Evolutionary conservation across 1,140 invertebrate species (phyloP), one percentile per base, ranked within the genome.

Genomic region (Bombus cullumanus): DNA sequence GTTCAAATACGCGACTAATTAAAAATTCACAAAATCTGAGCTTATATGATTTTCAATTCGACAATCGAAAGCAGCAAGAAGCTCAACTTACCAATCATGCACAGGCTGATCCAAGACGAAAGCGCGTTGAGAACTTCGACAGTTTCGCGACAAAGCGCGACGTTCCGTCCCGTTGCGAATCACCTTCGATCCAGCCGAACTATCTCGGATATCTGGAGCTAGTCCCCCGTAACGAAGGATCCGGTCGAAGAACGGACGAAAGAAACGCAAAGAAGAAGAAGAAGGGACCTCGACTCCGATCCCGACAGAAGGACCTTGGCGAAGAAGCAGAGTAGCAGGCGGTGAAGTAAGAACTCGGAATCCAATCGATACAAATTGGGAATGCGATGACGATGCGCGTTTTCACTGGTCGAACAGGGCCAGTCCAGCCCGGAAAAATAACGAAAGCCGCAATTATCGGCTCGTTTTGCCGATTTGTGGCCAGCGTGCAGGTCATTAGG

Each of bases 311-410:
- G 73, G 43, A 75, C n/a, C 13, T 39, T 41, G n/a, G 34, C 31
- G 59, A 34, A 22, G 66, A 47, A 62, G 25, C 47, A 39, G n/a
- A 66, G 43, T 43, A 64, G 47, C 57, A 75, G 31, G 66, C 68
- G 15, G 84, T 47, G 43, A 22, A 69, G n/a, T 68, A 81, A 86
- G 81, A 89, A 86, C 72, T 74, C 69, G 74, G 86, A 84, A 88
- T 89, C 78, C 86, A 90, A 94, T 94, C 92, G 92, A 94, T 93
- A 92, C 90, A 94, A 94, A 94, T 93, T 93, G 90, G 91, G 86
- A 91, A 88, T 88, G 85, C 90, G 86, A 94, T 94, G 93, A 94
- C 92, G 89, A 18, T 78, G 93, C 93, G 86, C 71, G 85, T 94
- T 92, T 89, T 90, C 78, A 81, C 41, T n/a, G 59, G 28, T 64